Conservation (phyloP, 2,797 vertebrate genomes). For the Brachyalestes nurse region DNA sequence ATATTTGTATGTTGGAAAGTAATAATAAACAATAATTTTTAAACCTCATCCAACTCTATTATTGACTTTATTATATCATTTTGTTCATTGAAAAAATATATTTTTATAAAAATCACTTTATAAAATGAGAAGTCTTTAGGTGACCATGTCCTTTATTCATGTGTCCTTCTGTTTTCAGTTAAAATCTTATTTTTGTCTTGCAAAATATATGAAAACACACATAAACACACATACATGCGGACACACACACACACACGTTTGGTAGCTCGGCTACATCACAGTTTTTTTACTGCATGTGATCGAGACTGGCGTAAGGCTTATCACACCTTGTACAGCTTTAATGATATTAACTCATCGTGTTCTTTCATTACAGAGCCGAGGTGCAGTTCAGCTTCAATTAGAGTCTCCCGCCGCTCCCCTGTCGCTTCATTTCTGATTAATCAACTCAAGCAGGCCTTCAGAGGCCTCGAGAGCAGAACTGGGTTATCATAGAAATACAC, state of each 20-base stretch:
- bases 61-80: too few species aligned
- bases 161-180: too few species aligned
- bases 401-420: conserved; percentile 49
- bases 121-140: too few species aligned
- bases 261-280: background rate
- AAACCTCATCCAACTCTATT: too few species aligned
- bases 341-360: conserved; percentile 11
- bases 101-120: too few species aligned
- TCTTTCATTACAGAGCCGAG: conserved; percentile 28
- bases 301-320: background rate
- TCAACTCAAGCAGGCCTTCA: conserved; percentile 52
- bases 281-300: background rate
- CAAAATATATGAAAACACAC: conserved; percentile 19
- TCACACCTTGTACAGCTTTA: conserved; percentile 12
- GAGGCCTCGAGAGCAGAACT: conserved; percentile 45
- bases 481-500: conserved; percentile 25
- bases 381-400: conserved; percentile 14
- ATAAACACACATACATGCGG: background rate
- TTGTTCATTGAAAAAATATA: too few species aligned
- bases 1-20: too few species aligned
- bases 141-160: too few species aligned
- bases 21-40: too few species aligned
- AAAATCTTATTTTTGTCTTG: too few species aligned
- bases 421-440: conserved; percentile 69
- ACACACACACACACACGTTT: conserved; percentile 16